A percentile compares a stretch with the other conserved stretches of the same genome.
Evolutionary conservation across 2,113 vertebrate genomes (phyloP).

Genomic region (Toxostoma redivivum): DNA sequence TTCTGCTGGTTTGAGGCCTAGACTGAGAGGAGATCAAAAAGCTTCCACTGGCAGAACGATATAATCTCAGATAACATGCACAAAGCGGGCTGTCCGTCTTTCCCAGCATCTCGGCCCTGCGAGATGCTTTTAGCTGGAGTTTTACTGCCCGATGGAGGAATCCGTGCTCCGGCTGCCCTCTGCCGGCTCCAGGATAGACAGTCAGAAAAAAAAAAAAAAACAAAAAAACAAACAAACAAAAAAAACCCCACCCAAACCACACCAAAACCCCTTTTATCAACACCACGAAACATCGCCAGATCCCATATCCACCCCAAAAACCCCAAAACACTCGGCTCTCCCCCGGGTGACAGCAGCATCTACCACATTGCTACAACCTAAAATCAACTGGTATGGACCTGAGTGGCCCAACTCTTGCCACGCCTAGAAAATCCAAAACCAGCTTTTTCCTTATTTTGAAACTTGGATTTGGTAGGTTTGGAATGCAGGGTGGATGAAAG

Average conservation of each 20-base stretch:
- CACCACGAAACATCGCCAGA: rapidly evolving
- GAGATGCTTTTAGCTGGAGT: rapidly evolving
- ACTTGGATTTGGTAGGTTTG: neutral
- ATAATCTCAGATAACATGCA: neutral
- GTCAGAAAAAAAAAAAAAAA: neutral
- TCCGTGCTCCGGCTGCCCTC: constrained; percentile 35
- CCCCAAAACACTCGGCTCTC: rapidly evolving
- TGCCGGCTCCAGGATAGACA: neutral
- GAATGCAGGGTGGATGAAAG: neutral
- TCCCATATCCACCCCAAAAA: neutral
- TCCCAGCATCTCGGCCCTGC: rapidly evolving
- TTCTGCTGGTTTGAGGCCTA: neutral
- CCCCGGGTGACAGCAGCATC: rapidly evolving
- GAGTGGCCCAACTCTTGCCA: neutral
- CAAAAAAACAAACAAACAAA: too few species aligned
- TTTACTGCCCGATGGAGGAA: neutral
- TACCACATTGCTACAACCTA: neutral
- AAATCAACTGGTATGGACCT: rapidly evolving
- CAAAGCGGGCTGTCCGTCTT: neutral
- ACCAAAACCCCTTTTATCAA: neutral
- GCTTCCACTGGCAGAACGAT: rapidly evolving
- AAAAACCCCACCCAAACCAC: neutral
- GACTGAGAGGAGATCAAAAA: neutral
- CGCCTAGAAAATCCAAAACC: neutral
- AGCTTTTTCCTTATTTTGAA: neutral